Evolutionary conservation across 2,888 invertebrate species (phyloP).

Genomic region (Hypselothyrea guttata): DNA sequence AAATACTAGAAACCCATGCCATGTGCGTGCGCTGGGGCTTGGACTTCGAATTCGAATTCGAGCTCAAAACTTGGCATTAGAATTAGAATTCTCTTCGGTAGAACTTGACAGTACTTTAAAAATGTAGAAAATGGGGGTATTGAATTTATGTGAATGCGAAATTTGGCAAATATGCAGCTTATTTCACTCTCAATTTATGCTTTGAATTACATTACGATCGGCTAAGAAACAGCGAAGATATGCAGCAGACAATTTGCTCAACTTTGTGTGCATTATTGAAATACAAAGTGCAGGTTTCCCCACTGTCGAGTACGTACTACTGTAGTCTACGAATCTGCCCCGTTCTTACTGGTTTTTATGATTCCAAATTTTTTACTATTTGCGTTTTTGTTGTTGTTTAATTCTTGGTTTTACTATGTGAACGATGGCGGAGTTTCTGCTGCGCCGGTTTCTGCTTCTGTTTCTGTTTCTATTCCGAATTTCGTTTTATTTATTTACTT

Average conservation of each 20-base stretch:
- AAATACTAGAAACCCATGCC: slow-evolving; percentile 27
- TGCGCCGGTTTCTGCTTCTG: slow-evolving; percentile 19
- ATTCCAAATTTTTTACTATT: slow-evolving; percentile 47
- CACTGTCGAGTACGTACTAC: no score
- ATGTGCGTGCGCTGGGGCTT: slow-evolving; percentile 47
- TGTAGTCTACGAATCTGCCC: no score
- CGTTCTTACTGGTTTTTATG: slow-evolving; percentile 25
- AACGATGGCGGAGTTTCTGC: slow-evolving; percentile 6
- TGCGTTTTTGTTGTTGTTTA: slow-evolving; percentile 20
- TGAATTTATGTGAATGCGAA: no score
- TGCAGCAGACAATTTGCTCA: no score
- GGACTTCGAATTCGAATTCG: neutral
- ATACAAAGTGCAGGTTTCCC: no score
- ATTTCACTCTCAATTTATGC: no score
- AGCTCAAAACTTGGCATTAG: slow-evolving; percentile 11
- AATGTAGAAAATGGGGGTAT: no score
- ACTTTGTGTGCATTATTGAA: no score
- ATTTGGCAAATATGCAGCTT: no score
- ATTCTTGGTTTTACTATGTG: slow-evolving; percentile 23
- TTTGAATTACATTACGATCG: no score
- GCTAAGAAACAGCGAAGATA: no score
- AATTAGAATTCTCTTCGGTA: slow-evolving; percentile 31
- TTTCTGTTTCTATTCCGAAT: slow-evolving; percentile 2
- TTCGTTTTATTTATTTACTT: slow-evolving; percentile 5
- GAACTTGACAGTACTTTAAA: no score